Evolutionary conservation across 2,888 invertebrate species (phyloP).

Genomic region (Suillia variegata): DNA sequence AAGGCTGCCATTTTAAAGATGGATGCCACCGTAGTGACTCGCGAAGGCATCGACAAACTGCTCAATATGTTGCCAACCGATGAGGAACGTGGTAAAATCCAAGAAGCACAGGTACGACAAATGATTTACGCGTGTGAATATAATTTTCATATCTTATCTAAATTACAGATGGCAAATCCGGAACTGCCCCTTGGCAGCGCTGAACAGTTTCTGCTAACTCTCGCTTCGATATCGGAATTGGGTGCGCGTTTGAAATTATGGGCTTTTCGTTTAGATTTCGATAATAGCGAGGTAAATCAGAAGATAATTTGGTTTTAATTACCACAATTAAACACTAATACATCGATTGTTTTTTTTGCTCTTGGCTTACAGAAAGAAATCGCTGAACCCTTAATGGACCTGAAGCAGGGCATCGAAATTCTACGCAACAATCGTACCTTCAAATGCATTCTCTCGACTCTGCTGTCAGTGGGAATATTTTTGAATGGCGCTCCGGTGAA

Average conservation of each 20-base stretch:
- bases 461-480: constrained; percentile 95
- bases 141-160: constrained; percentile 13
- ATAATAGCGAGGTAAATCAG: constrained; percentile 82
- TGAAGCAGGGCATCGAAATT: constrained; percentile 95
- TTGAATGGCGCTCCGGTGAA: constrained; percentile 91
- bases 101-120: constrained; percentile 79
- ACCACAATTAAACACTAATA: background rate
- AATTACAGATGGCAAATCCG: constrained; percentile 53
- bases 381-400: constrained; percentile 97
- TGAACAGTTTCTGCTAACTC: constrained; percentile 96
- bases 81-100: constrained; percentile 94
- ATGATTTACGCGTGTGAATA: background rate
- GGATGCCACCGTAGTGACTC: constrained; percentile 97
- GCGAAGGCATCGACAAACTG: constrained; percentile 98
- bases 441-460: constrained; percentile 89
- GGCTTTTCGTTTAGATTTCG: constrained; percentile 99
- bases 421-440: constrained; percentile 92
- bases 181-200: constrained; percentile 77
- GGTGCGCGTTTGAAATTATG: constrained; percentile 92
- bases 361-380: constrained; percentile 77
- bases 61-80: constrained; percentile 97
- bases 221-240: constrained; percentile 94
- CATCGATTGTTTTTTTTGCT: no score
- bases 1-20: constrained; percentile 99
- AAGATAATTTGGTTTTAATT: background rate